Evolutionary conservation across 2,113 vertebrate species (phyloP).

Genomic region (Lepidothrix coronata): DNA sequence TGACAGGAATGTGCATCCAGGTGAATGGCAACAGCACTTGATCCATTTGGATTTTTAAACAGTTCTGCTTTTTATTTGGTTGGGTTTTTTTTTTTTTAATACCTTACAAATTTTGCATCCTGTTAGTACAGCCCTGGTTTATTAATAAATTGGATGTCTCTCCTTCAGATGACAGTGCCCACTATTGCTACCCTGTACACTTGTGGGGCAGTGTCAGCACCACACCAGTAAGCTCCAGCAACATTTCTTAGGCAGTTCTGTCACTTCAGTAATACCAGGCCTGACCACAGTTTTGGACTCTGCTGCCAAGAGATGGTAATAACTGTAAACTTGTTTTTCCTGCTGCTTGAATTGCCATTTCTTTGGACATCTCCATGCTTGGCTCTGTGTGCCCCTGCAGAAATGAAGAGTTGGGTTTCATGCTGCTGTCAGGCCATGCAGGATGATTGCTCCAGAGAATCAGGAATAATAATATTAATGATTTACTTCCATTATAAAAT

Average conservation of each 20-base stretch:
- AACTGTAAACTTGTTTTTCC: not conserved
- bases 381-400: not conserved
- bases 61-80: not conserved
- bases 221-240: not conserved
- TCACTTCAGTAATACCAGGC: not conserved
- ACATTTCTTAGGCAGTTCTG: not conserved
- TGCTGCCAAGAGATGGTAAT: not conserved
- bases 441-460: not conserved
- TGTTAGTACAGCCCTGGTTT: not conserved
- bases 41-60: not conserved
- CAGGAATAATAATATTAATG: not conserved
- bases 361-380: not conserved
- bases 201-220: not conserved
- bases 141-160: not conserved
- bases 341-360: not conserved
- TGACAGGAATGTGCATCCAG: not conserved
- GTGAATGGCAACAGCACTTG: not conserved
- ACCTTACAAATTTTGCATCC: not conserved
- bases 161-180: not conserved
- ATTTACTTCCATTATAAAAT: not conserved
- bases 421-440: not conserved
- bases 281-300: not conserved
- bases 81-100: not conserved
- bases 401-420: not conserved
- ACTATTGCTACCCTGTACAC: not conserved